Percentiles rank a stretch among this genome's conserved stretches.
Evolutionary conservation across 2,888 invertebrate species (phyloP).

Genomic region (Galeruca laticollis): DNA sequence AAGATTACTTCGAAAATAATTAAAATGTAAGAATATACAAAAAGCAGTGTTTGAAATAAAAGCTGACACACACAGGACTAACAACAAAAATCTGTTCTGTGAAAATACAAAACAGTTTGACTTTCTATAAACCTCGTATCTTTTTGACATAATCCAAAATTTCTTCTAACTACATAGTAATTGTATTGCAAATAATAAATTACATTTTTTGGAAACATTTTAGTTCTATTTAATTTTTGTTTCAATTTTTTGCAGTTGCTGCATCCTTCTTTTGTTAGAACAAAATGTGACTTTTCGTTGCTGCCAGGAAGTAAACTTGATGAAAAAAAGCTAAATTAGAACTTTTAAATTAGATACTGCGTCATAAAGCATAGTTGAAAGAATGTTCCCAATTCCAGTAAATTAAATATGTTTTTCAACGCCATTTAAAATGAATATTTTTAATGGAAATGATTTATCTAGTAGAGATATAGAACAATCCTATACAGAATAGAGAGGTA

Average conservation of each 20-base stretch:
- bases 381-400: no score
- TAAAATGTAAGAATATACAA: neutral
- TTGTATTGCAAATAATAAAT: neutral
- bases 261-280: neutral
- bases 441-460: no score
- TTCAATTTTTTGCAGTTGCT: neutral
- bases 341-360: no score
- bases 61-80: neutral
- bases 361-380: no score
- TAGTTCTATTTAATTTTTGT: neutral
- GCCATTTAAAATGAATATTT: no score
- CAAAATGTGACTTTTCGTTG: neutral
- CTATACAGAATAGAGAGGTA: no score
- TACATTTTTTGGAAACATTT: neutral
- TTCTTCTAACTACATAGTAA: neutral
- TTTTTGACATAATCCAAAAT: conserved; percentile 4
- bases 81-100: neutral
- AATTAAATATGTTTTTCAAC: no score
- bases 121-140: conserved; percentile 18
- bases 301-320: neutral
- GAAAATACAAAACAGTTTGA: neutral
- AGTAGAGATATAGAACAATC: no score
- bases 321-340: no score
- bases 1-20: neutral
- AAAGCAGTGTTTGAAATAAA: neutral